phyloP scores from a whole-genome alignment of 2,888 invertebrate genomes.

The Syrista parreyssii region DNA sequence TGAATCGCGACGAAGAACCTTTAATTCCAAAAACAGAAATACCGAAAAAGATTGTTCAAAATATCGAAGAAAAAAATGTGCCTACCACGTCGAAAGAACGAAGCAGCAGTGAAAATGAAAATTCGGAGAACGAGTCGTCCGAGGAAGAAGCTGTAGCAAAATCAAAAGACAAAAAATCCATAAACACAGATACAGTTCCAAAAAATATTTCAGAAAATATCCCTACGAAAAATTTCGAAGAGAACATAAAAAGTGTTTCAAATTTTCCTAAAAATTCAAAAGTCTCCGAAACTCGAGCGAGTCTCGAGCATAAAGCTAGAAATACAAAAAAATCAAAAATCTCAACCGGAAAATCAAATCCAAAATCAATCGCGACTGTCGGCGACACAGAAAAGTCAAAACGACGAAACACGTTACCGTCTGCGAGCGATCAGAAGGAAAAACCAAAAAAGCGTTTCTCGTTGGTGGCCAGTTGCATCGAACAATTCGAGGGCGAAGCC shows the following conservation, averaged over 20 bases:
- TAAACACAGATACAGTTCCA: slow-evolving; percentile 59
- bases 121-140: slow-evolving; percentile 29
- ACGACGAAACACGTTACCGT: not conserved
- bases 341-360: not conserved
- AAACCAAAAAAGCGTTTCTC: slow-evolving; percentile 57
- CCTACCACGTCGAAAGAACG: not conserved
- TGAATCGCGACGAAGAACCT: slow-evolving; percentile 12
- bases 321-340: not conserved
- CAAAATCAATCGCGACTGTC: not conserved
- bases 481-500: slow-evolving; percentile 57
- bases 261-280: slow-evolving; percentile 59
- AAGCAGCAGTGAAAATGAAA: slow-evolving; percentile 7
- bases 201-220: slow-evolving; percentile 60
- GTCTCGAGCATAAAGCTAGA: too few species aligned
- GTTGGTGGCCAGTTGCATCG: slow-evolving; percentile 60
- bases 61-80: not conserved
- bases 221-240: slow-evolving; percentile 63
- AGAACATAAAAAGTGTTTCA: slow-evolving; percentile 59
- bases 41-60: not conserved
- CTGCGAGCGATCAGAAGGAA: slow-evolving; percentile 7
- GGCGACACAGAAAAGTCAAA: not conserved
- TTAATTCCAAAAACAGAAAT: slow-evolving; percentile 7
- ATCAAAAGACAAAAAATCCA: slow-evolving; percentile 9
- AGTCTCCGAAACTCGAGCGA: slow-evolving; percentile 7
- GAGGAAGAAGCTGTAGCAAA: slow-evolving; percentile 33